A percentile compares a stretch with the other conserved stretches of the same genome.
These are phyloP conservation scores for Brevimyrus niger DNA, from an alignment of 2,113 vertebrate genomes.

Conservation along the genomic window DNA sequence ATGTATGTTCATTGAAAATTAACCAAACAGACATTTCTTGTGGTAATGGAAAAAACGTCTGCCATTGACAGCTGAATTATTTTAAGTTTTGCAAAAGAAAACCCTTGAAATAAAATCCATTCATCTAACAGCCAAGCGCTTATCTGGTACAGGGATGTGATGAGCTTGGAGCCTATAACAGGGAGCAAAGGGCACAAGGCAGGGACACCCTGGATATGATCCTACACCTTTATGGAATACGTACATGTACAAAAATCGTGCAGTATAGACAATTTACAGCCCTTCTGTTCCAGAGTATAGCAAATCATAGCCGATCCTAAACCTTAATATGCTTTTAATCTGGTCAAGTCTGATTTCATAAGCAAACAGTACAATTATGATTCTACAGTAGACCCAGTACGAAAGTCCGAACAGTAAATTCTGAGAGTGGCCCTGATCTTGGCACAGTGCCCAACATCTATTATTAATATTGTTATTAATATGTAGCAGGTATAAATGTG, in stretches of 20 bases:
- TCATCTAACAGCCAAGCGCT: neutral
- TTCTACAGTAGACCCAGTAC: neutral
- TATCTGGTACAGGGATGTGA: neutral
- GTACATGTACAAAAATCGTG: neutral
- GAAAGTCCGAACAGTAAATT: neutral
- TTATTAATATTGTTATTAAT: slow-evolving; percentile 35
- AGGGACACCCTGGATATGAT: neutral
- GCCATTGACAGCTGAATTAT: slow-evolving; percentile 14
- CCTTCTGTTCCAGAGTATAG: neutral
- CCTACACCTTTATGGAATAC: neutral
- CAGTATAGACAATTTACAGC: neutral
- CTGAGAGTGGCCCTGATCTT: neutral
- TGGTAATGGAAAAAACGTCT: slow-evolving; percentile 12
- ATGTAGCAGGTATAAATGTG: slow-evolving; percentile 32
- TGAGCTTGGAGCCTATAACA: neutral
- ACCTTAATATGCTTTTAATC: neutral
- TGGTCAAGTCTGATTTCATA: neutral
- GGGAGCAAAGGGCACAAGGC: neutral
- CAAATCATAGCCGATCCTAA: neutral
- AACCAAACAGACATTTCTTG: slow-evolving; percentile 16
- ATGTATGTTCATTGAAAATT: slow-evolving; percentile 7
- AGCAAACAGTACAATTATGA: neutral
- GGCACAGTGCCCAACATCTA: slow-evolving; percentile 18
- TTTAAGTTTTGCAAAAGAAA: neutral
- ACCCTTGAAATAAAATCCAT: neutral